These are phyloP conservation scores for Pachliopta kotzebuea DNA, from an alignment of 2,888 invertebrate species.

Conservation along the genomic window DNA sequence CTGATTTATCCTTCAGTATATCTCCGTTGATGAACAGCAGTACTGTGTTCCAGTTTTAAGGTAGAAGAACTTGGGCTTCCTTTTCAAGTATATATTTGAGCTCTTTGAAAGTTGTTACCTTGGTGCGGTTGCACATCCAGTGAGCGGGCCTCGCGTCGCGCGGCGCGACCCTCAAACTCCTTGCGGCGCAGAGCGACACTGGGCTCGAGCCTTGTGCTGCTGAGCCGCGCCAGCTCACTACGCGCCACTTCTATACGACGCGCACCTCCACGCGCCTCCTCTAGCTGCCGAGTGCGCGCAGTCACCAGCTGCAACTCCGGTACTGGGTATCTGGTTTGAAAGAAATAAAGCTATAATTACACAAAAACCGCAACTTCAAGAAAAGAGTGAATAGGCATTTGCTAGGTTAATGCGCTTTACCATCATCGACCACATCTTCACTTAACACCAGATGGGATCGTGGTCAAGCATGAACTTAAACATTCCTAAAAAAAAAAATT, in stretches of 20 bases:
- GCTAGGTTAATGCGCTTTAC: no score
- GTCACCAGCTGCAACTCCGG: slow-evolving; percentile 85
- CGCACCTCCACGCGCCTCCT: slow-evolving; percentile 81
- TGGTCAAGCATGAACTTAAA: no score
- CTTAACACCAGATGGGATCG: no score
- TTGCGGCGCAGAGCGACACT: slow-evolving; percentile 87
- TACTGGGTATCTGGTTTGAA: slow-evolving; percentile 60
- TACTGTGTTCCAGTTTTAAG: no score
- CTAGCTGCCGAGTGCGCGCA: slow-evolving; percentile 87
- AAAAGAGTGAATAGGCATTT: no score
- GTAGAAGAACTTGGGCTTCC: no score
- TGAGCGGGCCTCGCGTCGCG: slow-evolving; percentile 67
- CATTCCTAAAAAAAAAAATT: no score
- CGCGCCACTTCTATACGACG: slow-evolving; percentile 84
- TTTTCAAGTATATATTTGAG: no score
- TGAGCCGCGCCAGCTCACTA: slow-evolving; percentile 84
- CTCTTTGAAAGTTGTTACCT: slow-evolving; percentile 37
- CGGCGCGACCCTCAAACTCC: slow-evolving; percentile 84
- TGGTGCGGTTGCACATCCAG: slow-evolving; percentile 72
- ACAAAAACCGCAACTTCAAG: no score
- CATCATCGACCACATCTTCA: no score
- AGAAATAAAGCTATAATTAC: background rate
- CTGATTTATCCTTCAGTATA: no score
- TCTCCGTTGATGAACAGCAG: no score
- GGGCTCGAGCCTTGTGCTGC: slow-evolving; percentile 85